Evolutionary conservation across 2,113 vertebrate genomes (phyloP).

Genomic region (Gobio gobio): DNA sequence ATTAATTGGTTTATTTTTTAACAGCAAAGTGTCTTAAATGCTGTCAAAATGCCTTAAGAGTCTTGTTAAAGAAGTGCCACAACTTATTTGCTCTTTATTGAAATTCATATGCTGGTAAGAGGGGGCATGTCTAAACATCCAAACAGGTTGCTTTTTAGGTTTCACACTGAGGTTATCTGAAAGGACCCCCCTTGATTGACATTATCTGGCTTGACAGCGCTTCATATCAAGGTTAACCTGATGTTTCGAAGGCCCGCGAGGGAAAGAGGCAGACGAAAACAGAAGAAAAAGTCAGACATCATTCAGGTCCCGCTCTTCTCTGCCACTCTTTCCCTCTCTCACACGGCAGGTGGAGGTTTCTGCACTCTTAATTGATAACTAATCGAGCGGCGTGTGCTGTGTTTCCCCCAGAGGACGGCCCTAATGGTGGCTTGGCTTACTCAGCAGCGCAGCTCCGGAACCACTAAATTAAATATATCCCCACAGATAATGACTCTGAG

Average conservation of each 20-base stretch:
- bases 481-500: constrained; percentile 69
- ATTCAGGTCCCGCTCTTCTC: constrained; percentile 23
- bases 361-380: constrained; percentile 82
- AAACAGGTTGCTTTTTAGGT: constrained; percentile 79
- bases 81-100: constrained; percentile 75
- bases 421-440: constrained; percentile 67
- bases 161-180: constrained; percentile 75
- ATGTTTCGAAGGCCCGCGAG: constrained; percentile 62
- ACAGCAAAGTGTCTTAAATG: constrained; percentile 71
- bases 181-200: constrained; percentile 78
- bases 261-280: neutral
- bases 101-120: constrained; percentile 76
- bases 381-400: constrained; percentile 79
- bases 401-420: constrained; percentile 74
- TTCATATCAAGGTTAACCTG: constrained; percentile 81
- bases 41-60: constrained; percentile 79
- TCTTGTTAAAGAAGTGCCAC: constrained; percentile 81
- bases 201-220: constrained; percentile 77
- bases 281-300: constrained; percentile 46
- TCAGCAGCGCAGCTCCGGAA: constrained; percentile 68
- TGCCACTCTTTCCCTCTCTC: constrained; percentile 42
- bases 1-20: constrained; percentile 60
- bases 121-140: constrained; percentile 77
- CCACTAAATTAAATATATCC: constrained; percentile 71
- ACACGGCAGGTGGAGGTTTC: constrained; percentile 77